Percentiles rank a stretch among this genome's conserved stretches.
Evolutionary conservation across 2,797 vertebrate species (phyloP).

Genomic region (Parambassis ranga): DNA sequence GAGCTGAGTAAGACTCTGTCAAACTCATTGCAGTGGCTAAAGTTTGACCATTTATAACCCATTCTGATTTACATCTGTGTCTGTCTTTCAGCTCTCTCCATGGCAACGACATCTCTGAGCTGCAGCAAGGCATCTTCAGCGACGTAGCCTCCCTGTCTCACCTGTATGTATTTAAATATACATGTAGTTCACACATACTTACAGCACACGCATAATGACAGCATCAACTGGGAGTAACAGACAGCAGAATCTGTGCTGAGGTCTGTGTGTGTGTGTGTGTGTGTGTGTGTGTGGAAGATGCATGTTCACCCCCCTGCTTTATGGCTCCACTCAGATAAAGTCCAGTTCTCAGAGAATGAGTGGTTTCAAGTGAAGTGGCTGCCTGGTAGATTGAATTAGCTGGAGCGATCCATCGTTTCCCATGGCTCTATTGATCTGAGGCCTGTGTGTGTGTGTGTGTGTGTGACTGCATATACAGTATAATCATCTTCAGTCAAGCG

Average conservation of each 20-base stretch:
- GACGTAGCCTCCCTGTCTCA: constrained; percentile 90
- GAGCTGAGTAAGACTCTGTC: neutral
- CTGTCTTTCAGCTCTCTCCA: constrained; percentile 87
- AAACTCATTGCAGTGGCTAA: neutral
- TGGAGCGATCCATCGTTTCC: constrained; percentile 29
- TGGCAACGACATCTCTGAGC: constrained; percentile 90
- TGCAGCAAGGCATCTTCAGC: constrained; percentile 88
- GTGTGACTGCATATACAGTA: neutral
- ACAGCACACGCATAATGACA: neutral
- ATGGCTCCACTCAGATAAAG: constrained; percentile 23
- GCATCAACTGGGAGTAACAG: neutral
- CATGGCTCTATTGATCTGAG: constrained; percentile 29
- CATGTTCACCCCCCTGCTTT: neutral
- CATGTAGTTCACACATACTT: constrained; percentile 1
- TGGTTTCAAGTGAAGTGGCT: constrained; percentile 48
- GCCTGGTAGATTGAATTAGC: constrained; percentile 45
- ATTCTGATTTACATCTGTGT: constrained; percentile 7
- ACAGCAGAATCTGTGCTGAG: neutral
- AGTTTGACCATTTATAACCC: neutral
- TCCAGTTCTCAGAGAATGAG: constrained; percentile 23
- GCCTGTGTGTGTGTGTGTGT: neutral
- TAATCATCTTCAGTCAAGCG: constrained; percentile 25
- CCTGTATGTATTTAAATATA: constrained; percentile 79
- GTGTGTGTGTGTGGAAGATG: constrained; percentile 1
- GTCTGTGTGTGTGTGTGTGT: neutral